Conservation (phyloP, 2,113 vertebrate genomes). For the Galbula dea region DNA sequence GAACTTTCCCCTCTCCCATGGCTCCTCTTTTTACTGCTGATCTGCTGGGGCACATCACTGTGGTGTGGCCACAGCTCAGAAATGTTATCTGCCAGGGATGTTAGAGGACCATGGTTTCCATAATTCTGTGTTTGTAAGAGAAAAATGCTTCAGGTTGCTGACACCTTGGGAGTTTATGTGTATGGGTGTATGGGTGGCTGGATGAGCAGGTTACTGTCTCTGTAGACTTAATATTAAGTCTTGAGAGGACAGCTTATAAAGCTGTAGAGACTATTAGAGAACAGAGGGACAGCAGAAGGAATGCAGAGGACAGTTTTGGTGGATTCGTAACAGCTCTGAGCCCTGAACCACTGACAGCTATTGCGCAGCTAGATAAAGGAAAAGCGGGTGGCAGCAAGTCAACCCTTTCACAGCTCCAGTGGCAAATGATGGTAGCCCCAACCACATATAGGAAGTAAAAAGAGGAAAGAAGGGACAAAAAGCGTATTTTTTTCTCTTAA, state of each 20-base stretch:
- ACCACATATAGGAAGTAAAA: neutral
- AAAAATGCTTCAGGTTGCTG: neutral
- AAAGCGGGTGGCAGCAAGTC: fast-evolving
- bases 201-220: neutral
- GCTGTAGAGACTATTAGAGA: neutral
- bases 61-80: neutral
- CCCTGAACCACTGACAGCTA: neutral
- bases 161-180: neutral
- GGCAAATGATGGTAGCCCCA: neutral
- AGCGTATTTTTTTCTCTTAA: neutral
- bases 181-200: neutral
- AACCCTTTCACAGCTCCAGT: fast-evolving
- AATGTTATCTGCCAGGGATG: neutral
- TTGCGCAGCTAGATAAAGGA: neutral
- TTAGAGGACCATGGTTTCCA: neutral
- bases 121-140: neutral
- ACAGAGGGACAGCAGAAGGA: fast-evolving
- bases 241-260: neutral
- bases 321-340: neutral
- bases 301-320: neutral
- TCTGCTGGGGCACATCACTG: neutral
- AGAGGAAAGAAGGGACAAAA: neutral
- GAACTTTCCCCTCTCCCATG: neutral
- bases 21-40: neutral
- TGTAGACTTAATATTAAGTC: neutral